Evolutionary conservation across 2,113 vertebrate genomes (phyloP).

Genomic region (Protomyctophum bolini): DNA sequence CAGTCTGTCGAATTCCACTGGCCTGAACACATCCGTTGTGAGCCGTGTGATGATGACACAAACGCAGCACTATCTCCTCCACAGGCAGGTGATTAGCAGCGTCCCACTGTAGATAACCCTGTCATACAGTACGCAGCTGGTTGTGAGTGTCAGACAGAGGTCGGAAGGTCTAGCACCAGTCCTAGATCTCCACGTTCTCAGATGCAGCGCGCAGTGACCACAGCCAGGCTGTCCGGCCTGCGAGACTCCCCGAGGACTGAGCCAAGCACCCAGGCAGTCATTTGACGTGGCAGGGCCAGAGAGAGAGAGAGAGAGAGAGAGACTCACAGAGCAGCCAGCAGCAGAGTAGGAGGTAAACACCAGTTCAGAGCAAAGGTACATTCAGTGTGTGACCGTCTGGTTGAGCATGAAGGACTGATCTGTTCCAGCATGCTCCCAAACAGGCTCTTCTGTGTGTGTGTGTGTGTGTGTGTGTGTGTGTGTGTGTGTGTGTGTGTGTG

Average conservation of each 20-base stretch:
- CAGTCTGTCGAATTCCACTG: neutral
- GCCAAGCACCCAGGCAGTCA: conserved; percentile 51
- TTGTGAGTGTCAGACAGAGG: neutral
- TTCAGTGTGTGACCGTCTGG: conserved; percentile 28
- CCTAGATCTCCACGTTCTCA: conserved; percentile 10
- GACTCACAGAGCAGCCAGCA: conserved; percentile 13
- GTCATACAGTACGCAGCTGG: neutral
- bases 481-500: conserved; percentile 37
- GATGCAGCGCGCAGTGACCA: conserved; percentile 46
- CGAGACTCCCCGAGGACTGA: conserved; percentile 52
- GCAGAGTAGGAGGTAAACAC: conserved; percentile 59
- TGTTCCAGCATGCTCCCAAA: conserved; percentile 70
- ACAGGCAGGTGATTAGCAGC: neutral
- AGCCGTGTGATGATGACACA: neutral
- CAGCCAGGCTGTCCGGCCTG: conserved; percentile 38
- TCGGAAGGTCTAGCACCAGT: neutral
- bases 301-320: conserved; percentile 31
- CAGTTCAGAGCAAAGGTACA: conserved; percentile 65
- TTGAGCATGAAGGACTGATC: conserved; percentile 73
- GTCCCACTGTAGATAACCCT: conserved; percentile 11
- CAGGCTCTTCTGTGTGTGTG: conserved; percentile 46
- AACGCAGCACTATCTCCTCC: conserved; percentile 3
- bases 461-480: conserved; percentile 36
- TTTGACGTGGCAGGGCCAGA: conserved; percentile 75
- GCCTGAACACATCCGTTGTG: conserved; percentile 14